These are phyloP conservation scores for Dendronephthya gigantea DNA, from an alignment of 64 coral and sea anemone genomes.

Conservation along the genomic window DNA sequence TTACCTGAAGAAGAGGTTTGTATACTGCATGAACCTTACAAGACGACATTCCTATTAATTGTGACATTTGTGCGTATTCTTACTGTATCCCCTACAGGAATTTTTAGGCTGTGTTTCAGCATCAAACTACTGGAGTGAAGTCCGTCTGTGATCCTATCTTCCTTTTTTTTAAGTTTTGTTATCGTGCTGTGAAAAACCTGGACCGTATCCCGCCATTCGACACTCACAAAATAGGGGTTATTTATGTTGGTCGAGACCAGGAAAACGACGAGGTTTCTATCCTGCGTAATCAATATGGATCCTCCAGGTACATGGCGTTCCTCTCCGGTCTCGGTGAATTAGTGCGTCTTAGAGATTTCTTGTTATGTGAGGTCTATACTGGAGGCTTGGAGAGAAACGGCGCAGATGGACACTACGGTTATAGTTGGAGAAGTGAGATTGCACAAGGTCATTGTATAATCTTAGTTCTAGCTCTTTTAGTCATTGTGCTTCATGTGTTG, in stretches of 20 bases:
- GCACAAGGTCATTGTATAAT: too few relatives aligned
- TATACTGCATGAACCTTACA: too few relatives aligned
- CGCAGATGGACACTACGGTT: slow-evolving; percentile 83
- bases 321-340: slow-evolving; percentile 69
- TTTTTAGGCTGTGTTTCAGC: too few relatives aligned
- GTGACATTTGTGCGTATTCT: too few relatives aligned
- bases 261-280: slow-evolving; percentile 75
- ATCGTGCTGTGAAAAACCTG: slow-evolving; percentile 80
- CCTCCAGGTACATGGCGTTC: slow-evolving; percentile 84
- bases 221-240: slow-evolving; percentile 93
- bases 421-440: slow-evolving; percentile 89
- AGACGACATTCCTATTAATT: too few relatives aligned
- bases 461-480: too few relatives aligned
- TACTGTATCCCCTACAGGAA: too few relatives aligned
- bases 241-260: slow-evolving; percentile 84
- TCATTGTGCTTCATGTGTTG: too few relatives aligned
- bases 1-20: slow-evolving; percentile 75
- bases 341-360: slow-evolving; percentile 62
- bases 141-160: too few relatives aligned
- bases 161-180: slow-evolving; percentile 45
- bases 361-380: slow-evolving; percentile 75
- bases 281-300: slow-evolving; percentile 76
- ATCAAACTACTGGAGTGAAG: too few relatives aligned
- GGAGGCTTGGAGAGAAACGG: slow-evolving; percentile 92
- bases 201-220: slow-evolving; percentile 96